A percentile compares a stretch with the other conserved stretches of the same genome.
These are phyloP conservation scores for Gouania willdenowi DNA, from an alignment of 2,797 vertebrate species.

Conservation along the genomic window DNA sequence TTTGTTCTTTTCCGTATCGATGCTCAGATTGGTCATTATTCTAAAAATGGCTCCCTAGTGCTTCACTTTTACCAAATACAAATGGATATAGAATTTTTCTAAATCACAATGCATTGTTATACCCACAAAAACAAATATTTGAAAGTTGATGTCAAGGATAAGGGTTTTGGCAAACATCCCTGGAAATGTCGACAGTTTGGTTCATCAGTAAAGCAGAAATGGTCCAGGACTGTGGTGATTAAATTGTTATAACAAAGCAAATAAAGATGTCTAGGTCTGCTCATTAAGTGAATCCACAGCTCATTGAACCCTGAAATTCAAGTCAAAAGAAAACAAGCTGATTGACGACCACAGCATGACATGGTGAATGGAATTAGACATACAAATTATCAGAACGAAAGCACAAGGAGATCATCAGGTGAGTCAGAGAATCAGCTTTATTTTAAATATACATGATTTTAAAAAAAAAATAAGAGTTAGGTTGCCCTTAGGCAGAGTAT, in stretches of 20 bases:
- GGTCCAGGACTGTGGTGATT: neutral
- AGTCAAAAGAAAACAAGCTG: constrained; percentile 34
- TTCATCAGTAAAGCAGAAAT: constrained; percentile 10
- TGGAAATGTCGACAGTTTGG: constrained; percentile 1
- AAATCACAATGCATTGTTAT: too few relatives aligned
- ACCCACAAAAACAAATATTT: too few relatives aligned
- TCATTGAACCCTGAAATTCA: constrained; percentile 39
- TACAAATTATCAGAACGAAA: constrained; percentile 19
- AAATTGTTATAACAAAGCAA: constrained; percentile 12
- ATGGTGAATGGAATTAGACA: constrained; percentile 1
- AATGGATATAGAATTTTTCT: too few relatives aligned
- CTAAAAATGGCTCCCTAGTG: too few relatives aligned
- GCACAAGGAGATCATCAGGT: constrained; percentile 7
- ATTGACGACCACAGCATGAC: constrained; percentile 22
- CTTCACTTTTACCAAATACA: too few relatives aligned
- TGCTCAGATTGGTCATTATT: too few relatives aligned
- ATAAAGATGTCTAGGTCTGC: constrained; percentile 26
- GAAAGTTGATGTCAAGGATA: too few relatives aligned
- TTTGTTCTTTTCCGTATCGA: too few relatives aligned
- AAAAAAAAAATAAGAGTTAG: constrained; percentile 10
- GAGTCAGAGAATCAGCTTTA: constrained; percentile 19
- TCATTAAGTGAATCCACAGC: constrained; percentile 20
- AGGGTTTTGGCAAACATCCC: neutral
- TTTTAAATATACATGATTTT: constrained; percentile 1
- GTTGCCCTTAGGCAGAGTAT: constrained; percentile 19